Evolutionary conservation across 2,797 vertebrate species (phyloP).

Genomic region (Chrosomus eos): DNA sequence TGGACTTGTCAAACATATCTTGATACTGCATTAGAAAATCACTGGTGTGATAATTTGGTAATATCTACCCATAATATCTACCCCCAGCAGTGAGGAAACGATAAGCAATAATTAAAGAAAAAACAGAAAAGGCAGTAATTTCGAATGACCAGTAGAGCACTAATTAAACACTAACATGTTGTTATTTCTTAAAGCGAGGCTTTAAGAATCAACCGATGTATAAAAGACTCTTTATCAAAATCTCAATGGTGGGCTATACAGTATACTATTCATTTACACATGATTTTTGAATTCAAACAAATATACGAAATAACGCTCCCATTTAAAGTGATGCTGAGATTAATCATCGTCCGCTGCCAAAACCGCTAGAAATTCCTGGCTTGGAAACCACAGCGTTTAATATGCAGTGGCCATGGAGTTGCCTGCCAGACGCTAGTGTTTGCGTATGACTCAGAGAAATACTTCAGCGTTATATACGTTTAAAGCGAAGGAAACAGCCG

Average conservation of each 20-base stretch:
- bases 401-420: neutral
- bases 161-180: neutral
- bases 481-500: slow-evolving; percentile 7
- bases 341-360: slow-evolving; percentile 45
- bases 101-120: neutral
- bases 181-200: neutral
- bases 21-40: neutral
- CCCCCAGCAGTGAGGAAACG: neutral
- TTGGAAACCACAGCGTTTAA: slow-evolving; percentile 26
- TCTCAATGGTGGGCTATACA: neutral
- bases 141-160: neutral
- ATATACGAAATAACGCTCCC: slow-evolving; percentile 4
- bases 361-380: slow-evolving; percentile 40
- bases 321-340: slow-evolving; percentile 15
- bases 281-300: slow-evolving; percentile 4
- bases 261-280: neutral
- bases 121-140: neutral
- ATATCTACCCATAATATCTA: neutral
- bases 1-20: neutral
- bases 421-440: slow-evolving; percentile 26
- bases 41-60: too few species aligned
- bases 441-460: slow-evolving; percentile 38
- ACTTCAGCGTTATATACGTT: slow-evolving; percentile 5
- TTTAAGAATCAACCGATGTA: neutral
- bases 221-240: neutral